Conservation (phyloP, 2,797 vertebrate species). For the Argyrosomus regius region DNA sequence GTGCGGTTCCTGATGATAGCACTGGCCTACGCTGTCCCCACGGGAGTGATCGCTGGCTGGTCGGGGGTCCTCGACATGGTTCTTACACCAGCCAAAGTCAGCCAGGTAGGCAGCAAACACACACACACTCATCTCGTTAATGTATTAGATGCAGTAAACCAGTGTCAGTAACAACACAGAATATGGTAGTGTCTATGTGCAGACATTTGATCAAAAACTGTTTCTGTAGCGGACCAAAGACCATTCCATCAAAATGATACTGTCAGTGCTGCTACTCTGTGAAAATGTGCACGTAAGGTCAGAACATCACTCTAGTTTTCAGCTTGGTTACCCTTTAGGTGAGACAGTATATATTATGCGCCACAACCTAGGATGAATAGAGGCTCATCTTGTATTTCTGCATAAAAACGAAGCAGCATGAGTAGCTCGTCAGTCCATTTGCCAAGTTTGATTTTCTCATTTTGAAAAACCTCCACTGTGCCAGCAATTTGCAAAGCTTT, state of each 20-base stretch:
- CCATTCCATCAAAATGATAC: neutral
- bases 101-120: slow-evolving; percentile 87
- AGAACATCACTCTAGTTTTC: slow-evolving; percentile 1
- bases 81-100: slow-evolving; percentile 93
- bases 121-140: neutral
- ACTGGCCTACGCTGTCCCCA: slow-evolving; percentile 94
- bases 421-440: slow-evolving; percentile 3
- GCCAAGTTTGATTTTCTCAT: slow-evolving; percentile 32
- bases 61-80: slow-evolving; percentile 96
- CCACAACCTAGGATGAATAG: neutral
- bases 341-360: neutral
- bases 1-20: slow-evolving; percentile 96
- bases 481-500: slow-evolving; percentile 29
- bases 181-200: neutral
- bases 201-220: neutral
- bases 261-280: neutral
- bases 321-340: neutral
- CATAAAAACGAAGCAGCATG: neutral
- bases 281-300: neutral
- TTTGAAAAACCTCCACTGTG: slow-evolving; percentile 10
- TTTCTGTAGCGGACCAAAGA: neutral
- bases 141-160: neutral
- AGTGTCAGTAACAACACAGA: slow-evolving; percentile 1
- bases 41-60: slow-evolving; percentile 96
- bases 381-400: neutral